Evolutionary conservation across 1,140 invertebrate genomes (phyloP), one percentile per base, ranked within the genome.

Genomic region (Papilio glaucus): DNA sequence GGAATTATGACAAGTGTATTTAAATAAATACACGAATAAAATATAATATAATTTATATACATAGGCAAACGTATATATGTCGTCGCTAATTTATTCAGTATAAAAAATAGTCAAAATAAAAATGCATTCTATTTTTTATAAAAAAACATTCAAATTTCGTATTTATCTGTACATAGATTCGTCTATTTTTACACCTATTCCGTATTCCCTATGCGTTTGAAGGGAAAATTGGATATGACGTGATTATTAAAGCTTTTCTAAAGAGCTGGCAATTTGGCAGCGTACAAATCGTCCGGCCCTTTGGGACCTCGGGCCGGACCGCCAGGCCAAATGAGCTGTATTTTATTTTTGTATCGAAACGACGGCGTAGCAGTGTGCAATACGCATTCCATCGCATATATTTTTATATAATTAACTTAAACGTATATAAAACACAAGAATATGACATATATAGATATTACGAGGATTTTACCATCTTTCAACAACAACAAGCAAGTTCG

Each of bases 151-250:
- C n/a, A n/a, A n/a, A 49, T 15, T 15, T 10, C 18, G 0, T 0
- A 57, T 57, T 24, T 57, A 26, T 57, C 9, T 24, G 49, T 24
- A 76, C 63, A 77, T 81, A 81, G n/a, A n/a, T n/a, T n/a, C 76
- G 79, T 79, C 77, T 77, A 82, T 75, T 83, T 81, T 76, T 61
- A 37, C 72, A 71, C 73, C 83, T 77, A 62, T 86, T 91, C 86
- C 72, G 75, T 91, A 91, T 90, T 91, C 88, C 74, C 26, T 41
- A 62, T 68, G 63, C 83, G 84, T 86, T 83, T 78, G 75, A 79
- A 85, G 85, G 77, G 85, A 87, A 89, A 89, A 90, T 91, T 90
- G 88, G 85, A 88, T 92, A 90, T 89, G 90, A 88, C 88, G 88
- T 90, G 90, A 90, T 92, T 92, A 91, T 90, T 83, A 86, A 86